phyloP scores from a whole-genome alignment of 2,888 invertebrate genomes.

The Allolobophora icterica region DNA sequence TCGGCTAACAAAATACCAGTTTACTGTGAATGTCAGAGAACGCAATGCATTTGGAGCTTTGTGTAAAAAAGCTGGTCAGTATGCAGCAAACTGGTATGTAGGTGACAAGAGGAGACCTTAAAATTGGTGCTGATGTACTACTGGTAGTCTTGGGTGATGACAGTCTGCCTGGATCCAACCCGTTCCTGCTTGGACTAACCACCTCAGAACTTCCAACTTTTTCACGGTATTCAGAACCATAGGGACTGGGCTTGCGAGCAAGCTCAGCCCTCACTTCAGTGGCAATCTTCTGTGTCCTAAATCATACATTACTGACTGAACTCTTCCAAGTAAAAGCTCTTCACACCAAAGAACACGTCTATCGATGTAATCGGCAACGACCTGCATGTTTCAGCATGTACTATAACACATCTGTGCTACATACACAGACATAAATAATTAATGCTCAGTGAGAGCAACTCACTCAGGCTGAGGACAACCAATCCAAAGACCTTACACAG shows the following conservation, averaged over 20 bases:
- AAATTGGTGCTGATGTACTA: not conserved
- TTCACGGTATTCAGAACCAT: not conserved
- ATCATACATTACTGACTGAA: not conserved
- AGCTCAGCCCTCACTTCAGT: not conserved
- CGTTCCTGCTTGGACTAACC: not conserved
- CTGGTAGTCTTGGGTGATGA: not conserved
- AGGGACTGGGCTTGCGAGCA: not conserved
- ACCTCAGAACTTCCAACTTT: not conserved
- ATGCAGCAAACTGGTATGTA: not conserved
- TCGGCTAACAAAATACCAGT: not conserved
- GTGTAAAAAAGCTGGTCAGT: not conserved
- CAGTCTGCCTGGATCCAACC: not conserved
- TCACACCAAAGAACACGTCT: not conserved
- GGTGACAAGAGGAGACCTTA: not conserved
- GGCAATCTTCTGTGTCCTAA: constrained; percentile 13
- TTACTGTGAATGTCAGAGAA: not conserved
- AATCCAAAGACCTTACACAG: not conserved
- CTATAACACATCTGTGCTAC: not conserved
- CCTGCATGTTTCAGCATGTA: not conserved
- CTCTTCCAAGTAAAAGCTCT: not conserved
- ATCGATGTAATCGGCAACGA: not conserved
- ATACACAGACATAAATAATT: not conserved
- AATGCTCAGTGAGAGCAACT: not conserved
- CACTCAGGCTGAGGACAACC: not conserved
- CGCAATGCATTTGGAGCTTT: not conserved